These are phyloP conservation scores for Toxonevra muliebris DNA, from an alignment of 2,888 invertebrate species.

Conservation along the genomic window DNA sequence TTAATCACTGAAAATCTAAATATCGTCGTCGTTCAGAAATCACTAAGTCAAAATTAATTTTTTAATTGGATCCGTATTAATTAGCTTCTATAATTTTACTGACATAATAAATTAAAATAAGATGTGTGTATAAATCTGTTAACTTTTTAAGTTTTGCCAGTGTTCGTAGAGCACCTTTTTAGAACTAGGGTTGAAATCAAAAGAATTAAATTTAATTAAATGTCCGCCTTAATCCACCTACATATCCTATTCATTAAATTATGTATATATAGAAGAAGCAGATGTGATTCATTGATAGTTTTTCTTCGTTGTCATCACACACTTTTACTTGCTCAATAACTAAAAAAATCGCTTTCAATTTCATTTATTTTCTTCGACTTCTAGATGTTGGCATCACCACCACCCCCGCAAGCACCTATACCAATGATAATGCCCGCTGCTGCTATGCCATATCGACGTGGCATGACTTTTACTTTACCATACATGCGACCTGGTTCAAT, in stretches of 20 bases:
- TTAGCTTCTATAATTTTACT: no score
- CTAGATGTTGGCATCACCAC: constrained; percentile 48
- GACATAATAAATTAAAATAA: background rate
- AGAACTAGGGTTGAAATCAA: no score
- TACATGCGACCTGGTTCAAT: constrained; percentile 53
- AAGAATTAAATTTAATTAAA: no score
- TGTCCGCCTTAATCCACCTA: no score
- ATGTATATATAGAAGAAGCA: background rate
- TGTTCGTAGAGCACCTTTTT: no score
- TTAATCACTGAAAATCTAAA: no score
- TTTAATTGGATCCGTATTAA: no score
- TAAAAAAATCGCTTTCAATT: background rate
- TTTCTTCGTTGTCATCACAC: background rate
- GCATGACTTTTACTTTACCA: constrained; percentile 55
- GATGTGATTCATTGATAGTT: background rate
- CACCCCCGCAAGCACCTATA: constrained; percentile 43
- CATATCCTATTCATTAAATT: no score
- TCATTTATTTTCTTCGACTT: constrained; percentile 3
- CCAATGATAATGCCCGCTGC: constrained; percentile 38
- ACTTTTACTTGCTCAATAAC: background rate
- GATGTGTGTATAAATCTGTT: no score
- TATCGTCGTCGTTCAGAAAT: no score
- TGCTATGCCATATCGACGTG: constrained; percentile 48
- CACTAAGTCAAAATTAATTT: no score
- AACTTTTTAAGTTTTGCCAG: no score